Conservation (phyloP, 1,140 invertebrate genomes). For the Berghia stephanieae region DNA sequence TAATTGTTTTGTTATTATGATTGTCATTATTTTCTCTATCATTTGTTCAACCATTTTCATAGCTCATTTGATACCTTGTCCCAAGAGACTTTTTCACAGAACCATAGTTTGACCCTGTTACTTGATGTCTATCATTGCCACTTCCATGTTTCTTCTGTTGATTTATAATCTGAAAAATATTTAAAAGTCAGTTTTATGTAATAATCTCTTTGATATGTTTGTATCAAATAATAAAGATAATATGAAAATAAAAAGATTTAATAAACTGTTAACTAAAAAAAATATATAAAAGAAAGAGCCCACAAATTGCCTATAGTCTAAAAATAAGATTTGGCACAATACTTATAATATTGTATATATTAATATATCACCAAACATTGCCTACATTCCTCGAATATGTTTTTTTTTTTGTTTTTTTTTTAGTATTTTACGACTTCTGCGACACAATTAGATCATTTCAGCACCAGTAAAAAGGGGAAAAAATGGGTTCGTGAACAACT, state of each 20-base stretch:
- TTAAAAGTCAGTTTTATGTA: too few relatives aligned
- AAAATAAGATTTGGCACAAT: not conserved
- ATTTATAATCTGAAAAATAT: slow-evolving; percentile 15
- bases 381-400: too few relatives aligned
- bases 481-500: too few relatives aligned
- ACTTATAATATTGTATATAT: not conserved
- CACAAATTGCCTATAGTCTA: not conserved
- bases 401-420: too few relatives aligned
- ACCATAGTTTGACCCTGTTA: not conserved
- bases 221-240: not conserved
- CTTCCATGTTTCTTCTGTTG: slow-evolving; percentile 1
- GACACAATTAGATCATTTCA: too few relatives aligned
- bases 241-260: not conserved
- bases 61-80: not conserved
- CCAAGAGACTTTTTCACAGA: slow-evolving; percentile 22
- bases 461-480: too few relatives aligned
- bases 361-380: too few relatives aligned
- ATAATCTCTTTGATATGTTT: too few relatives aligned
- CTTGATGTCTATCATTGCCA: not conserved
- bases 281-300: not conserved
- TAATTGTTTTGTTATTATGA: too few relatives aligned
- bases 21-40: too few relatives aligned
- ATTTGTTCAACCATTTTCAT: too few relatives aligned
- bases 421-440: too few relatives aligned
- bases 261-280: not conserved